These are phyloP conservation scores for Megaptera novaeangliae DNA, from an alignment of 2,113 vertebrate genomes.

Conservation along the genomic window DNA sequence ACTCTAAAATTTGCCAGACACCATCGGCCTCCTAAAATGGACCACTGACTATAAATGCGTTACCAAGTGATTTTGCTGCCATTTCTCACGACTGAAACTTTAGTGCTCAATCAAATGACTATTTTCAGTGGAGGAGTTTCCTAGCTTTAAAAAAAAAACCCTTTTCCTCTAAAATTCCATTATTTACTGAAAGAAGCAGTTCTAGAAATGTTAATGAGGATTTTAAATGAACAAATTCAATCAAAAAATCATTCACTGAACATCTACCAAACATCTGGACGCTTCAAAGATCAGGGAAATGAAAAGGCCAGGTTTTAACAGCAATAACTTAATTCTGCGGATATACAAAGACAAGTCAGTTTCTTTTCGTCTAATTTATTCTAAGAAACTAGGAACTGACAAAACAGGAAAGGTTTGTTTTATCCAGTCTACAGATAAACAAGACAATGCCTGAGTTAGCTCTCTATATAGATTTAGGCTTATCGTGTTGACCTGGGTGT, in stretches of 20 bases:
- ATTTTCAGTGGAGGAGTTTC: not conserved
- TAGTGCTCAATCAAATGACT: not conserved
- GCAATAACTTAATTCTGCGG: conserved; percentile 47
- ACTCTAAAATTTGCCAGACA: not conserved
- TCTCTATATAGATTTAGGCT: conserved; percentile 52
- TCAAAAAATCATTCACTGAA: conserved; percentile 32
- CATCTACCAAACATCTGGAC: conserved; percentile 43
- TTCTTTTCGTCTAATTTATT: conserved; percentile 53
- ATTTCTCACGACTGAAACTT: conserved; percentile 10
- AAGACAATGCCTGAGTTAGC: conserved; percentile 62
- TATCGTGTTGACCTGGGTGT: conserved; percentile 37
- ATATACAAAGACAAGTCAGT: conserved; percentile 11
- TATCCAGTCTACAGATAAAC: conserved; percentile 43
- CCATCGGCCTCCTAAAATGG: not conserved
- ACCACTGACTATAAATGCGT: not conserved
- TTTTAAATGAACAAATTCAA: conserved; percentile 44
- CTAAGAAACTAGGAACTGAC: conserved; percentile 40
- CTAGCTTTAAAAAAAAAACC: not conserved
- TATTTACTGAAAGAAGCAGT: conserved; percentile 23
- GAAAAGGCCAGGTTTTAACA: conserved; percentile 45
- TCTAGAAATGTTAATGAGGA: conserved; percentile 33
- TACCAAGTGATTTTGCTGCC: not conserved
- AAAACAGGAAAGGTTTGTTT: conserved; percentile 32
- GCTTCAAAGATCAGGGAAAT: conserved; percentile 30
- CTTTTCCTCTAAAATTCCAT: not conserved